A percentile compares a stretch with the other conserved stretches of the same genome.
These are phyloP conservation scores for Trypoxylon attenuatum DNA, from an alignment of 2,888 invertebrate species.

Conservation along the genomic window DNA sequence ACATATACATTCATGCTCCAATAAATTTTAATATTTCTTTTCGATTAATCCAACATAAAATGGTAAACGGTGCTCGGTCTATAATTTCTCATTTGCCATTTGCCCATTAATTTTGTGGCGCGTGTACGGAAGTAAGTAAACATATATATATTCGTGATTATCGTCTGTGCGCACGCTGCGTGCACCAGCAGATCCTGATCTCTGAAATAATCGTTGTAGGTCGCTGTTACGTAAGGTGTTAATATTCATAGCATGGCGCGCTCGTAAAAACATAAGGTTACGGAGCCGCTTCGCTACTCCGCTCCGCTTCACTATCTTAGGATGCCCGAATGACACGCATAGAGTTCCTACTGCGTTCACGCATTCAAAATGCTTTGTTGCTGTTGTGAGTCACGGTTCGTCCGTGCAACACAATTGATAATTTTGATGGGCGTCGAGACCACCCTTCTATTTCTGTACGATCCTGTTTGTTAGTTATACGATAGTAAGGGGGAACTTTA, in stretches of 20 bases:
- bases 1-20: too few species aligned
- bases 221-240: background rate
- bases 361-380: conserved; percentile 22
- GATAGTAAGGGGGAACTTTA: too few species aligned
- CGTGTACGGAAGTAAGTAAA: too few species aligned
- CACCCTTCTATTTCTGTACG: conserved; percentile 16
- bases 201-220: background rate
- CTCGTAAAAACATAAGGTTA: background rate
- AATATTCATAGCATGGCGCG: background rate
- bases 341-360: conserved; percentile 4
- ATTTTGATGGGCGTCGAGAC: conserved; percentile 38
- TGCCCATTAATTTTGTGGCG: too few species aligned
- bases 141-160: too few species aligned
- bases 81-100: too few species aligned
- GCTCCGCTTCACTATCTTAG: too few species aligned
- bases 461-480: conserved; percentile 21
- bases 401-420: conserved; percentile 57
- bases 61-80: too few species aligned
- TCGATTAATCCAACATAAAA: too few species aligned
- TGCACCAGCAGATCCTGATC: too few species aligned
- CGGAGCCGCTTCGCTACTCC: background rate
- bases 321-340: conserved; percentile 15
- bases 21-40: too few species aligned
- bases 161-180: too few species aligned
- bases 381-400: conserved; percentile 40